Evolutionary conservation across 2,888 invertebrate species (phyloP), one percentile per base, ranked within the genome.

Genomic region (Lycocerus yunnanus): DNA sequence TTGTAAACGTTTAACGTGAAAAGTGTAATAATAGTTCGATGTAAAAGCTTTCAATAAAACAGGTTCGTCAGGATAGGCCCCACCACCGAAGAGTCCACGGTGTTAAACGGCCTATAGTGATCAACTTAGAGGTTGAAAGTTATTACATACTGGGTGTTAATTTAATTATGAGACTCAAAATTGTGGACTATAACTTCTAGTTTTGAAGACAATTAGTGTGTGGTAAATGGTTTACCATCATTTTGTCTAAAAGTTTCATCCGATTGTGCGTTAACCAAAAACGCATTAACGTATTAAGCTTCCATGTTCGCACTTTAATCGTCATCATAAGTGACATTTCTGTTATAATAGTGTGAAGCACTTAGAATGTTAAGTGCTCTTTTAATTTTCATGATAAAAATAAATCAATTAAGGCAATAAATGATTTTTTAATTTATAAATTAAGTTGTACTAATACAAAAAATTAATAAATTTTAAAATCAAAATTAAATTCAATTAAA

Each of bases 31-130:
- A 27, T 16, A 24, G 14, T n/a, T 20, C 4, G 14, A 13, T 70
- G 70, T 75, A 70, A 68, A 18, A 73, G 14, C 71, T 76, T 71
- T 71, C 68, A 68, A 59, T 13, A 16, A 14, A 58, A 58, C n/a
- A 15, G 27, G 13, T 60, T 68, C 15, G 24, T 77, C 71, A 76
- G 73, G 72, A 15, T 63, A 76, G 61, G 80, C 80, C 80, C 77
- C 79, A 81, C 81, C 80, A 79, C 80, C 81, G 84, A 75, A 78
- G 83, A 84, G 84, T 84, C 84, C 84, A 83, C 84, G 82, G 80
- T 80, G 80, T 77, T 80, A 76, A 78, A 79, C 77, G 81, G 78
- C 80, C 69, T 79, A 70, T 74, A 71, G 76, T 59, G 68, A 72
- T 63, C 65, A 65, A 43, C 66, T 68, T 58, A 68, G 16, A 14